Base-by-base conservation (phyloP, 2,797 vertebrate species). In the Coranthus polyacanthus region DNA sequence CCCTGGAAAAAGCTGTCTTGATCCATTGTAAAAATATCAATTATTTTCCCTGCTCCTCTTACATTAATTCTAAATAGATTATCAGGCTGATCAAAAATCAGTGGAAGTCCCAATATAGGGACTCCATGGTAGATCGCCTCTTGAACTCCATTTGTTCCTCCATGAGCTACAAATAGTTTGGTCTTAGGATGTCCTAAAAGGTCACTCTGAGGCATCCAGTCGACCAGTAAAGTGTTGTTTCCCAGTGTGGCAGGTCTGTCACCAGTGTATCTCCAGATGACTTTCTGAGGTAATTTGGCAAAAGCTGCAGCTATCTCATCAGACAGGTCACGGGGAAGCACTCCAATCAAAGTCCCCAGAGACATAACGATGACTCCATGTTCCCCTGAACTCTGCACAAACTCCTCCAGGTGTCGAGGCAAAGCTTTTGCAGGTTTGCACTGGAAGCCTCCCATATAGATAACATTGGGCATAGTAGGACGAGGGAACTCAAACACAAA, bases 401-500 rank as follows among this genome's bases (percentile, higher is more conserved):
- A 93, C 8, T 85, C 82, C 72, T 93, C 92, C 22, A 95, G 49
- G 8, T 93, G 57, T 3, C 60, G 54, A 15, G 92, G 86, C 4
- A 94, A 89, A 12, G 87, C 79, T 65, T 92, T 83, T 0, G 90
- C 41, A 9, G 93, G 89, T 83, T 85, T 90, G 69, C 94, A 94
- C 6, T 95, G 94, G 38, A 95, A 94, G 1, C 94, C 93, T 26
- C 90, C 92, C 2, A 95, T 85, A 11, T 95, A 94, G 9, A 94
- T 47, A 0, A 92, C 53, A 52, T 95, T 94, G 3, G 94, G 94
- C 93, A 95, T 93, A 2, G 92, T 94, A 12, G 93, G 94, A 0
- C 92, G 90, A 16, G 94, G 92, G 34, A 91, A 94, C 64, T 94
- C 93, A 39, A 95, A 92, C 15, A 93, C 90, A 82, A 94, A 94